These are phyloP conservation scores for Brachirus orientalis DNA, from an alignment of 2,113 vertebrate genomes.

Conservation along the genomic window DNA sequence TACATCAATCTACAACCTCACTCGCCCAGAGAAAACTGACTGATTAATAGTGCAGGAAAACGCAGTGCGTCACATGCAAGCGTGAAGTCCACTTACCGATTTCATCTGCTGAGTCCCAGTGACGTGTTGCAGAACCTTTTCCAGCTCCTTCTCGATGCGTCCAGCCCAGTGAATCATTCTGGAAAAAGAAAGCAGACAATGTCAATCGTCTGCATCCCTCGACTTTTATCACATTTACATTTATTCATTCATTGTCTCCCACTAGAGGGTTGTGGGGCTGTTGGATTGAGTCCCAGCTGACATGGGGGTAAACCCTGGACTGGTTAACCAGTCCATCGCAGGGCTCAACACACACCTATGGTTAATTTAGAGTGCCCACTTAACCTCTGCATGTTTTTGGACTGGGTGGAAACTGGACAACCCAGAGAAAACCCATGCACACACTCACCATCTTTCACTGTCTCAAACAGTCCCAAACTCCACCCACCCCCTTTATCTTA, in stretches of 20 bases:
- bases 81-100: slow-evolving; percentile 78
- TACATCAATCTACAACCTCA: slow-evolving; percentile 12
- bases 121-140: slow-evolving; percentile 84
- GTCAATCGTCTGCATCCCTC: slow-evolving; percentile 32
- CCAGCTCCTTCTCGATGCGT: slow-evolving; percentile 87
- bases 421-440: too few relatives aligned
- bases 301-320: too few relatives aligned
- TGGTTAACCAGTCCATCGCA: too few relatives aligned
- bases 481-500: neutral
- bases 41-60: slow-evolving; percentile 62
- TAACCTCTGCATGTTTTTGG: too few relatives aligned
- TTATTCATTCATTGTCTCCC: neutral
- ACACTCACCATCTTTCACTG: too few relatives aligned
- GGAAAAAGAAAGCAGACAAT: slow-evolving; percentile 44
- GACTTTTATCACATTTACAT: slow-evolving; percentile 23
- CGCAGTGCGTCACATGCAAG: slow-evolving; percentile 18
- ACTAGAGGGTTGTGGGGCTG: too few relatives aligned
- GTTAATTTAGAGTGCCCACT: too few relatives aligned
- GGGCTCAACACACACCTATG: too few relatives aligned
- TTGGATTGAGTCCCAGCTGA: too few relatives aligned
- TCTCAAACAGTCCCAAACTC: slow-evolving; percentile 28
- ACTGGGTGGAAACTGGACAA: too few relatives aligned
- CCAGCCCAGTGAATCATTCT: slow-evolving; percentile 87
- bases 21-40: slow-evolving; percentile 12
- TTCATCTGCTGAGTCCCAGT: slow-evolving; percentile 84